These are phyloP conservation scores for Charanyca ferruginea DNA, from an alignment of 2,888 invertebrate genomes.

Conservation along the genomic window DNA sequence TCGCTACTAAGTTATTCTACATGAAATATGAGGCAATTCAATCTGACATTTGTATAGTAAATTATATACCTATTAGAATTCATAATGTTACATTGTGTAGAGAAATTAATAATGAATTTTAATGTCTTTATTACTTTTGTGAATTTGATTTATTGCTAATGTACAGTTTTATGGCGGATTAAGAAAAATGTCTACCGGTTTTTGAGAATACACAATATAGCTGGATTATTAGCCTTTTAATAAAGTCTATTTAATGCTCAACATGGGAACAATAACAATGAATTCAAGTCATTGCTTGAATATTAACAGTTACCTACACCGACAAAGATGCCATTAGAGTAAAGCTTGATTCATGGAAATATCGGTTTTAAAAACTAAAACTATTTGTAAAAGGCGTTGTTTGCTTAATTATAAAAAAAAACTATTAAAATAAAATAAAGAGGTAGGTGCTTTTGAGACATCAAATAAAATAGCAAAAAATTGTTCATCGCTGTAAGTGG, in stretches of 20 bases:
- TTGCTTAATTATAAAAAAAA: too few relatives aligned
- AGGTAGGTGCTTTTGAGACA: too few relatives aligned
- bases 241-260: background rate
- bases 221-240: background rate
- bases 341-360: too few relatives aligned
- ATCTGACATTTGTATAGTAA: conserved; percentile 11
- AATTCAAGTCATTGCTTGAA: background rate
- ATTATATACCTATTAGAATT: conserved; percentile 34
- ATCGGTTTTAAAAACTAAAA: too few relatives aligned
- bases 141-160: conserved; percentile 11
- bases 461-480: background rate
- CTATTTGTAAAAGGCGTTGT: too few relatives aligned
- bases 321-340: too few relatives aligned
- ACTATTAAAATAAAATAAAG: too few relatives aligned
- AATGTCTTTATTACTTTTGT: conserved; percentile 30
- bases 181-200: background rate
- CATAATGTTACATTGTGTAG: conserved; percentile 15
- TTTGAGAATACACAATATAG: background rate
- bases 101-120: conserved; percentile 27
- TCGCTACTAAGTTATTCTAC: conserved; percentile 14
- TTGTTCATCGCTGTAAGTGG: conserved; percentile 1
- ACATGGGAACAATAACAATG: background rate
- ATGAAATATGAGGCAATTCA: conserved; percentile 34
- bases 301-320: background rate
- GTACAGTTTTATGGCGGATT: conserved; percentile 7